Conservation (phyloP, 2,113 vertebrate species). For the Amblyornis subalaris region DNA sequence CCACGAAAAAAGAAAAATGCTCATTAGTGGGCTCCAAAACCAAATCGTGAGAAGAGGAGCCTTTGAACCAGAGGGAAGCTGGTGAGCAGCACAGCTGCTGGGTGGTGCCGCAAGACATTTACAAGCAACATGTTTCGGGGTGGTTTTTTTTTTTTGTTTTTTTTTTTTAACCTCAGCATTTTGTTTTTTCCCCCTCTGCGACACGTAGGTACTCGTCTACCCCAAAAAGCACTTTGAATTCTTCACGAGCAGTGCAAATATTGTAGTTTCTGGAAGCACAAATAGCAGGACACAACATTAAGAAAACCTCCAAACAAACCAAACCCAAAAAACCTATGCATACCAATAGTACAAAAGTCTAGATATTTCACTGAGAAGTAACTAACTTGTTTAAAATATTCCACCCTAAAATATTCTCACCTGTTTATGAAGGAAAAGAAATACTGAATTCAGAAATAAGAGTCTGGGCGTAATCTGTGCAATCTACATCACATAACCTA, state of each 20-base stretch:
- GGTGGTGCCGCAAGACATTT: background rate
- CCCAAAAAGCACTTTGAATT: background rate
- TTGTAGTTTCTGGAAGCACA: background rate
- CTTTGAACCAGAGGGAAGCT: background rate
- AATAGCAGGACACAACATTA: rapidly evolving
- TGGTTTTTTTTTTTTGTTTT: background rate
- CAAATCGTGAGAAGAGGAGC: background rate
- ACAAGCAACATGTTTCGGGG: background rate
- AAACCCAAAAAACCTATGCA: background rate
- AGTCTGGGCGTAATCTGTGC: no score
- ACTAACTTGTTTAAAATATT: background rate
- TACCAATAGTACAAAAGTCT: rapidly evolving
- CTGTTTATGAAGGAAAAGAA: rapidly evolving
- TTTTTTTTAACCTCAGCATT: background rate
- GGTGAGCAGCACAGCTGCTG: background rate
- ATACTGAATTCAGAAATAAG: background rate
- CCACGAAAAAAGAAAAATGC: background rate
- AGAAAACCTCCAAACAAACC: background rate
- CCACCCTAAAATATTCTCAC: no score
- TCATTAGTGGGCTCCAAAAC: background rate
- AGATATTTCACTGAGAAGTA: background rate
- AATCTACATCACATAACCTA: no score
- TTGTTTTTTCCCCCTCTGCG: background rate
- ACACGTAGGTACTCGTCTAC: rapidly evolving
- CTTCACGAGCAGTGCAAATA: background rate